phyloP scores from a whole-genome alignment of 1,140 invertebrate species.

The Papilio polyxenes region DNA sequence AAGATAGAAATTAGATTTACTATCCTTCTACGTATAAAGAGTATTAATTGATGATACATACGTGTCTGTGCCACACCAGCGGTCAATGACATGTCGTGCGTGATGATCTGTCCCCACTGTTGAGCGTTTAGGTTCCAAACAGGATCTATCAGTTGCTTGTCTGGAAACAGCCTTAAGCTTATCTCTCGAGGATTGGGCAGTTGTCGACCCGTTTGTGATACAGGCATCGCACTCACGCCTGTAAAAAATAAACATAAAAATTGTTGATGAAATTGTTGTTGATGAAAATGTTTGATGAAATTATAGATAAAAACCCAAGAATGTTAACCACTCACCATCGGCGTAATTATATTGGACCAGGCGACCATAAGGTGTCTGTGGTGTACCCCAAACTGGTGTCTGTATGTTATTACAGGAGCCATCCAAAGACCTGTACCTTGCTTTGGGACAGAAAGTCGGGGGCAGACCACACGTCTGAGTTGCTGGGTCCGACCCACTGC shows the following conservation, averaged over 20 bases:
- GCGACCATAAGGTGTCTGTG: slow-evolving; percentile 85
- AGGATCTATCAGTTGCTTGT: slow-evolving; percentile 85
- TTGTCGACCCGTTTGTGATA: slow-evolving; percentile 82
- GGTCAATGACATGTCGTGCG: slow-evolving; percentile 91
- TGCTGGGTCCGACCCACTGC: slow-evolving; percentile 56
- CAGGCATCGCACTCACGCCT: slow-evolving; percentile 85
- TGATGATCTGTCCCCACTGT: slow-evolving; percentile 94
- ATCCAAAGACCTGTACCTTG: slow-evolving; percentile 85
- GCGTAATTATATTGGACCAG: slow-evolving; percentile 90
- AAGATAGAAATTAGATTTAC: too few relatives aligned
- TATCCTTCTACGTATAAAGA: too few relatives aligned
- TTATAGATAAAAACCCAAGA: background rate
- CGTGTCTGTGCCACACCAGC: slow-evolving; percentile 87
- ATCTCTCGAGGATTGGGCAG: slow-evolving; percentile 87
- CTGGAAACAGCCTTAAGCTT: slow-evolving; percentile 85
- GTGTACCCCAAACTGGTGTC: slow-evolving; percentile 87
- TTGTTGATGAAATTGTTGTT: too few relatives aligned
- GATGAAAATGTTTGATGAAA: too few relatives aligned
- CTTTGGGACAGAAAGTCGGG: slow-evolving; percentile 61
- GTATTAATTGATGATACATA: slow-evolving; percentile 74
- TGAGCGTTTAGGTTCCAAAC: slow-evolving; percentile 89
- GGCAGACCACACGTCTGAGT: slow-evolving; percentile 66
- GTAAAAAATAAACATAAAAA: slow-evolving; percentile 43
- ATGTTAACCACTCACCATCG: slow-evolving; percentile 83
- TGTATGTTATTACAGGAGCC: slow-evolving; percentile 92